A percentile compares a stretch with the other conserved stretches of the same genome.
These are phyloP conservation scores for Accipiter cooperii DNA, from an alignment of 2,113 vertebrate genomes.

Conservation along the genomic window DNA sequence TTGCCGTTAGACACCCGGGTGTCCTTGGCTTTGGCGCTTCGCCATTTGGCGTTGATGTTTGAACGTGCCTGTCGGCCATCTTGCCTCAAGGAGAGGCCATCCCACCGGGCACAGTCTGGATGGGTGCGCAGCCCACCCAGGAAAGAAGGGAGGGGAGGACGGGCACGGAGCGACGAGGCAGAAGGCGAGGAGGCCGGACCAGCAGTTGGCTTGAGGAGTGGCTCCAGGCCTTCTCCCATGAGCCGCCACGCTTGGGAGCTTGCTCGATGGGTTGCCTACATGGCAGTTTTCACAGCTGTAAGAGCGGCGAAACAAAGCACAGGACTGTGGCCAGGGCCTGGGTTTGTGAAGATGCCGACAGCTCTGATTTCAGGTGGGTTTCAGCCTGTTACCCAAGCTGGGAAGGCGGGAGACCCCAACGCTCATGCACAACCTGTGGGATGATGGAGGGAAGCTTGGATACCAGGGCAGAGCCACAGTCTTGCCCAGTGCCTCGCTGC, in stretches of 20 bases:
- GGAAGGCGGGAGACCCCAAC: background rate
- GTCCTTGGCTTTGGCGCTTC: background rate
- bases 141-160: background rate
- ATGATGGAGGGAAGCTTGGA: background rate
- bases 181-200: rapidly evolving
- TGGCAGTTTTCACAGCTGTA: background rate
- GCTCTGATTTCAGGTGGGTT: background rate
- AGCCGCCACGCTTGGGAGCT: rapidly evolving
- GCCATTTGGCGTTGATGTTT: background rate
- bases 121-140: rapidly evolving
- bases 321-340: background rate
- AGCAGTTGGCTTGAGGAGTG: background rate
- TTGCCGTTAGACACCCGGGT: background rate
- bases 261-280: background rate
- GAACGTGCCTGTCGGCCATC: background rate
- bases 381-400: background rate
- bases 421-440: rapidly evolving
- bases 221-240: background rate
- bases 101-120: background rate
- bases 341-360: background rate
- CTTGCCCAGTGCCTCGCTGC: rapidly evolving
- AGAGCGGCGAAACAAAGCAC: background rate
- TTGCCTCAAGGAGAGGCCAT: background rate
- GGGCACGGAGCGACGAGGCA: background rate
- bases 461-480: background rate